These are phyloP conservation scores for Solea senegalensis DNA, from an alignment of 2,113 vertebrate genomes.

Conservation along the genomic window DNA sequence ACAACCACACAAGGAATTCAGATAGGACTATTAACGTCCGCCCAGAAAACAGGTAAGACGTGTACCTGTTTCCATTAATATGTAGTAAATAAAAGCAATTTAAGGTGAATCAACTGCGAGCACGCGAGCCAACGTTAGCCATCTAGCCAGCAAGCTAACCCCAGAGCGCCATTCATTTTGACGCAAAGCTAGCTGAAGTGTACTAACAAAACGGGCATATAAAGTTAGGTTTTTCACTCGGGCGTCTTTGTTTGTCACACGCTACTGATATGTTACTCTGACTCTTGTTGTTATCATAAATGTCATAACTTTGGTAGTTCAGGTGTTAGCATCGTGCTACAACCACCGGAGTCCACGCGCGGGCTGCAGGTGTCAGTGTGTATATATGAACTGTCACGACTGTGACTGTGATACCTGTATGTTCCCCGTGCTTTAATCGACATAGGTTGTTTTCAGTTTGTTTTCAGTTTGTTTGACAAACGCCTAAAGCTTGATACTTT, in stretches of 20 bases:
- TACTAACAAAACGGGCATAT: neutral
- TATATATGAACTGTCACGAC: conserved; percentile 29
- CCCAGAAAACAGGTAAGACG: conserved; percentile 45
- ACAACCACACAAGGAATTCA: neutral
- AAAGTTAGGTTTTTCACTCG: neutral
- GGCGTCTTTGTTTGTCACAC: fast-evolving
- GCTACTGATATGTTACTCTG: neutral
- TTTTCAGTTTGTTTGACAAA: neutral
- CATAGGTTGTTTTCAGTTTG: neutral
- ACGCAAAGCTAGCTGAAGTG: conserved; percentile 2
- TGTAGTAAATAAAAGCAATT: neutral
- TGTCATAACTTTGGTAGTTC: neutral
- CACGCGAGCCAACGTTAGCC: conserved; percentile 36
- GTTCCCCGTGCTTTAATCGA: neutral
- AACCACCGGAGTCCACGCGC: conserved; percentile 5
- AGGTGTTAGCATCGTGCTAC: conserved; percentile 16
- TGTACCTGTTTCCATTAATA: neutral
- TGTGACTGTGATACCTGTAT: fast-evolving
- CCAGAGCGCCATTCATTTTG: conserved; percentile 36
- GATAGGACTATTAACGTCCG: neutral
- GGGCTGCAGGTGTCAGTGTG: conserved; percentile 2
- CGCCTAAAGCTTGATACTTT: neutral
- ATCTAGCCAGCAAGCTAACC: conserved; percentile 37
- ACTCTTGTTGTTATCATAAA: neutral
- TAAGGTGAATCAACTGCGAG: neutral